Conservation (phyloP, 2,797 vertebrate genomes). For the Dryobates pubescens region DNA sequence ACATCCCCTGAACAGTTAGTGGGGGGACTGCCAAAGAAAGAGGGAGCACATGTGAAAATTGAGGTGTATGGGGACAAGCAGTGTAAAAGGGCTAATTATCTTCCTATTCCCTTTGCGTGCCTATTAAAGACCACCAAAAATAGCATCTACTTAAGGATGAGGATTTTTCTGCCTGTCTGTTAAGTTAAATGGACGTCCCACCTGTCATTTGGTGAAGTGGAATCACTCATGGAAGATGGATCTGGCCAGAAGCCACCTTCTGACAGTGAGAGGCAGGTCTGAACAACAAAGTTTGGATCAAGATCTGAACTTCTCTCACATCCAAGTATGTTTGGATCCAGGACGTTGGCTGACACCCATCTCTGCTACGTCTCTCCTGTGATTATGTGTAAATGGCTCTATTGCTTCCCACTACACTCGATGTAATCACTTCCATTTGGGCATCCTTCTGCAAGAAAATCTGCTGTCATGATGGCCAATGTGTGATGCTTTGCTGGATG, state of each 20-base stretch:
- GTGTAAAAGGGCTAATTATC: slow-evolving; percentile 52
- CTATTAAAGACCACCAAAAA: slow-evolving; percentile 55
- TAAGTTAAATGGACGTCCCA: slow-evolving; percentile 45
- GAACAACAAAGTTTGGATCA: slow-evolving; percentile 55
- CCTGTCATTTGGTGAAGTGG: slow-evolving; percentile 31
- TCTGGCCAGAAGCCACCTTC: slow-evolving; percentile 47
- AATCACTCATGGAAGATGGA: slow-evolving; percentile 33
- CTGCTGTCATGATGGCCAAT: slow-evolving; percentile 22
- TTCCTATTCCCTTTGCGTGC: background rate
- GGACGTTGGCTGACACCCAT: slow-evolving; percentile 41
- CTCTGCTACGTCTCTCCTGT: slow-evolving; percentile 30
- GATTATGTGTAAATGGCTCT: slow-evolving; percentile 56
- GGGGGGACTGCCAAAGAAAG: slow-evolving; percentile 7
- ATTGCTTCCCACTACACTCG: slow-evolving; percentile 6
- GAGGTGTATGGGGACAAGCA: slow-evolving; percentile 15
- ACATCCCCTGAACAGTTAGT: slow-evolving; percentile 46
- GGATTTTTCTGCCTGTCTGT: background rate
- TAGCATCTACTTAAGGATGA: slow-evolving; percentile 10
- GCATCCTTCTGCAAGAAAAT: slow-evolving; percentile 27
- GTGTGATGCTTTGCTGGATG: background rate
- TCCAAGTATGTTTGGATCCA: slow-evolving; percentile 36
- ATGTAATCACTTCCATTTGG: slow-evolving; percentile 61
- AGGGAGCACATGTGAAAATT: background rate
- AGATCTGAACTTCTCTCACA: slow-evolving; percentile 43
- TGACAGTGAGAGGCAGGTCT: slow-evolving; percentile 24